Conservation (phyloP, 2,113 vertebrate genomes). For the Athene noctua region DNA sequence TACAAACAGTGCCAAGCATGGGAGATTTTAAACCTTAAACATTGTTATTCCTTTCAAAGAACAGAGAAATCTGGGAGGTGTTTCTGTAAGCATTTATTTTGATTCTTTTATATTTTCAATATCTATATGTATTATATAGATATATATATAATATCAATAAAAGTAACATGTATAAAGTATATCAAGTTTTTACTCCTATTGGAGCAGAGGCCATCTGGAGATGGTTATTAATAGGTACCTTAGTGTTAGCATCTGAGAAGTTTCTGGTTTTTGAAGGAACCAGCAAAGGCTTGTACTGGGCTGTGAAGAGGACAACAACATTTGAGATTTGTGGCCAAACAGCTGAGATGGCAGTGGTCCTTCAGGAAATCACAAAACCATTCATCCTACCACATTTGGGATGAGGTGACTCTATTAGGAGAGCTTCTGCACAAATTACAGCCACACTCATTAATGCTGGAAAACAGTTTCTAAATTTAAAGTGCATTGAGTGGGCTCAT, state of each 20-base stretch:
- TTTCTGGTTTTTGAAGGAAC: not conserved
- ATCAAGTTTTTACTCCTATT: not conserved
- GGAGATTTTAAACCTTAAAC: not conserved
- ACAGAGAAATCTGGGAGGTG: not conserved
- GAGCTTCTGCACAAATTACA: not conserved
- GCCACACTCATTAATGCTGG: accelerated
- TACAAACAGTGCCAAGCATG: not conserved
- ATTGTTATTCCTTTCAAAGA: not conserved
- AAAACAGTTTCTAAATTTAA: not conserved
- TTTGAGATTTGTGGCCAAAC: not conserved
- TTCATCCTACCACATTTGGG: not conserved
- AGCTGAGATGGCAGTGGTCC: not conserved
- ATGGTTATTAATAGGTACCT: not conserved
- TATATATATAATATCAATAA: not conserved
- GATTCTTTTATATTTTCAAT: not conserved
- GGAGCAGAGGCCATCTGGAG: not conserved
- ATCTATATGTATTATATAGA: not conserved
- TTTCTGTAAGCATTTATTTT: not conserved
- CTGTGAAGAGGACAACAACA: not conserved
- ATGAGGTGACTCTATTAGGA: not conserved
- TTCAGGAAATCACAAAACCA: not conserved
- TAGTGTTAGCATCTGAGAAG: not conserved
- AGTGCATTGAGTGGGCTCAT: not conserved
- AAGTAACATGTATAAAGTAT: not conserved
- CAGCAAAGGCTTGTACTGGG: not conserved